Base-by-base conservation (phyloP, 2,888 invertebrate species). In the Hololepta plana region DNA sequence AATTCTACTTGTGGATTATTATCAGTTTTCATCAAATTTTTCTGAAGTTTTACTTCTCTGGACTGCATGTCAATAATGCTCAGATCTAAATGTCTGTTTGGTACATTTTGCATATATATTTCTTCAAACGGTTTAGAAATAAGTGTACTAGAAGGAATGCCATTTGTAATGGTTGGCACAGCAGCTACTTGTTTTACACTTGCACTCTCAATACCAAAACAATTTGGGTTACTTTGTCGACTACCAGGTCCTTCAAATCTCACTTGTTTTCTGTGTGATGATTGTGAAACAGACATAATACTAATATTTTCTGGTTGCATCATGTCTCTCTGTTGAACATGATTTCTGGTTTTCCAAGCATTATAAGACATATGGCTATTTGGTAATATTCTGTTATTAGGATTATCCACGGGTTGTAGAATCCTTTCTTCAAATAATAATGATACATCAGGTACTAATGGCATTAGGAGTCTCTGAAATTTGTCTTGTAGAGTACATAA, bases 101-200 rank as follows among this genome's bases (percentile, higher is more conserved):
- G 54, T 15, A 54, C 41, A 34, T 53, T 53, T 7, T 49, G 49
- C 47, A 52, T 44, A 34, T 54, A 53, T 25, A 53, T 45, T 38
- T 53, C 42, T 30, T 51, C 45, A 38, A 54, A 52, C 19, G 39
- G 42, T 31, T 41, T 41, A 2, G 33, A 20, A 12, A 33, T 31
- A n/a, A n/a, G n/a, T n/a, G n/a, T n/a, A n/a, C n/a, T n/a, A n/a
- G n/a, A n/a, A n/a, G n/a, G n/a, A n/a, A n/a, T n/a, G n/a, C n/a
- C n/a, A n/a, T n/a, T 12, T 11, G 12, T 4, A 15, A 7, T n/a
- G n/a, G 15, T 21, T 21, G 12, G 14, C 3, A 9, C 15, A 16
- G 25, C 5, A 8, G 16, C 13, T 19, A 26, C 14, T 15, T 24
- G 23, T 15, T 12, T 15, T 12, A 21, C 20, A 15, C 14, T 26